Percentiles rank a stretch among this genome's conserved stretches.
Conservation (phyloP, 2,888 invertebrate species). For the Adineta ricciae region DNA sequence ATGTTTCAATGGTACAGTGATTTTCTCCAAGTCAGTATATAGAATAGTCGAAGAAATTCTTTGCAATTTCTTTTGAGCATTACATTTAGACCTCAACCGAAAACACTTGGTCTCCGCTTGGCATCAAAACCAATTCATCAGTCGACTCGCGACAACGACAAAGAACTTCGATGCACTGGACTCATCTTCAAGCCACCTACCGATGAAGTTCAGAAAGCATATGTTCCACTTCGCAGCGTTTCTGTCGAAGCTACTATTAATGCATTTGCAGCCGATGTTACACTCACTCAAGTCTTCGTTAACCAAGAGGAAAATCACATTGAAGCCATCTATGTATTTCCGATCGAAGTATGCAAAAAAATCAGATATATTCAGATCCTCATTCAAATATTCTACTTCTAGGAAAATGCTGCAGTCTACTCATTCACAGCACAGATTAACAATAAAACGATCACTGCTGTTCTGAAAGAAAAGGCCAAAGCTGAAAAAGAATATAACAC, state of each 20-base stretch:
- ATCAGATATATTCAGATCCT: too few relatives aligned
- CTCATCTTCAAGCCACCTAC: background rate
- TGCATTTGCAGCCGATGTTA: background rate
- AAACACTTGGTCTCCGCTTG: background rate
- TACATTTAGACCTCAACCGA: background rate
- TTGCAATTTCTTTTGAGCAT: too few relatives aligned
- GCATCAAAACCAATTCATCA: background rate
- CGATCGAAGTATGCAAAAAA: too few relatives aligned
- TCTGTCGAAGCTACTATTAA: background rate
- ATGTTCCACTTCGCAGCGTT: background rate
- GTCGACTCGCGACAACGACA: background rate
- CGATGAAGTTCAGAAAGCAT: background rate
- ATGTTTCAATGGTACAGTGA: background rate
- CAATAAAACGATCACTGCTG: background rate
- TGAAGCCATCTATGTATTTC: background rate
- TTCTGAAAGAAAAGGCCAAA: background rate
- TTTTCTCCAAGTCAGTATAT: background rate
- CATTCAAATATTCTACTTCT: background rate
- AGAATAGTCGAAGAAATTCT: too few relatives aligned
- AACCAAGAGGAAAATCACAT: background rate
- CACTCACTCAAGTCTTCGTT: background rate
- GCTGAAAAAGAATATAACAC: background rate
- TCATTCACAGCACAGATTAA: background rate
- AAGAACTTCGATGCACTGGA: background rate
- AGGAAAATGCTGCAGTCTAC: background rate